Conservation (phyloP, 1,140 invertebrate genomes). For the Ladona fulva region DNA sequence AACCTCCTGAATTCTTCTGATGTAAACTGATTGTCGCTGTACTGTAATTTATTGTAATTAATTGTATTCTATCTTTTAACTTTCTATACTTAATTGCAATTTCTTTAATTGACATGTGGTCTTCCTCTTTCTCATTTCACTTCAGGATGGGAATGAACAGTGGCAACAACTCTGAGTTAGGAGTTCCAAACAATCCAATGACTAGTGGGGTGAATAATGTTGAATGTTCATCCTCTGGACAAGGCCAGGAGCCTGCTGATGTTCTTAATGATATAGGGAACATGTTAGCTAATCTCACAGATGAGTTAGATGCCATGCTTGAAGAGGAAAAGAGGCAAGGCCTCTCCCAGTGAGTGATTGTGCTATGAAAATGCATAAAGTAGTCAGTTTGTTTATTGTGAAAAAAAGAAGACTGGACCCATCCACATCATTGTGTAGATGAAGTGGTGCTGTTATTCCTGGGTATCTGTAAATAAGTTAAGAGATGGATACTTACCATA, state of each 20-base stretch:
- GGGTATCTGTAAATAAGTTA: not conserved
- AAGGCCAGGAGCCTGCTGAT: constrained; percentile 62
- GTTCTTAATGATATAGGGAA: constrained; percentile 94
- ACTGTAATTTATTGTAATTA: too few species aligned
- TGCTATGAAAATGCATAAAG: too few species aligned
- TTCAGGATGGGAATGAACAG: not conserved
- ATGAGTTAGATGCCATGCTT: constrained; percentile 89
- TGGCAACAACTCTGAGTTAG: not conserved
- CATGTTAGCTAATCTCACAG: constrained; percentile 89
- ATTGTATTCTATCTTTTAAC: too few species aligned
- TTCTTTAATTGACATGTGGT: not conserved
- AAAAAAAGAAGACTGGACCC: too few species aligned
- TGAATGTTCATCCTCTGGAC: constrained; percentile 6
- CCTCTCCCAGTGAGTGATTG: constrained; percentile 30
- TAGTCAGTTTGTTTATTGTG: too few species aligned
- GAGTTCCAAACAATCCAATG: not conserved
- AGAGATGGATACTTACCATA: not conserved
- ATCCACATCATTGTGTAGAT: not conserved
- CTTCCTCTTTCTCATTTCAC: not conserved
- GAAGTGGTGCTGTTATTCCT: not conserved
- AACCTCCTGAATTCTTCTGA: too few species aligned
- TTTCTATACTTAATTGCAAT: not conserved
- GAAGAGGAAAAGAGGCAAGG: constrained; percentile 82
- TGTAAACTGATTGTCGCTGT: too few species aligned
- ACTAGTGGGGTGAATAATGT: not conserved